Base-by-base conservation (phyloP, 1,140 invertebrate species). In the Brachystomella parvula region DNA sequence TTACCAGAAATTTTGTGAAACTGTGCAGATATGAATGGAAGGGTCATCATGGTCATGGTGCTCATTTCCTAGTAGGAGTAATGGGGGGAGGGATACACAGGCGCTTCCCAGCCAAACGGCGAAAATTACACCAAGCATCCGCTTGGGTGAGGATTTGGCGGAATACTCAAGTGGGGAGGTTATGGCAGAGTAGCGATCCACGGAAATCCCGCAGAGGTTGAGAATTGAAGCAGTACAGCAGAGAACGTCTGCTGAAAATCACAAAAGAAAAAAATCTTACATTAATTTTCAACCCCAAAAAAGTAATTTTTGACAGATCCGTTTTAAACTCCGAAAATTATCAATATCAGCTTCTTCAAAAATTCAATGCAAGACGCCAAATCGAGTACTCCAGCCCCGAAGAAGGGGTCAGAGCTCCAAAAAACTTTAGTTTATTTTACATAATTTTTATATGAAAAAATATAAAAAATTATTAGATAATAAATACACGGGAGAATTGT, bases 171-270 rank as follows among this genome's bases (percentile, higher is more conserved):
- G 78, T 9, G 91, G 91, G 74, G 92, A 91, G 9, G 90, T 94
- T 57, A 96, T 95, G 28, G 92, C 91, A 76, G 89, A 89, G 77
- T 92, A 94, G 57, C 91, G 80, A 77, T 95, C 92, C 69, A 96
- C 89, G 72, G 89, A 92, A 76, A 97, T 96, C 60, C 93, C 96
- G 75, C 92, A 95, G 60, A 95, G 81, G 78, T 95, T 94, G 19
- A 94, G 81, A 69, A 95, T 94, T 72, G 90, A 94, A 31, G 92
- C 92, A 19, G 92, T 91, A 77, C 83, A 76, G 76, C 96, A 95
- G 0, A 97, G 81, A 0, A 98, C 94, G 79, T 98, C 94, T 73
- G 72, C 72, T 73, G 63, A 56, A 62, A 63, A 32, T 44, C 6
- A 29, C 59, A 47, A 47, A 26, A 32, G 28, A 62, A 32, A 62